phyloP scores from a whole-genome alignment of 2,888 invertebrate species.

The Cataglyphis altisquamis region DNA sequence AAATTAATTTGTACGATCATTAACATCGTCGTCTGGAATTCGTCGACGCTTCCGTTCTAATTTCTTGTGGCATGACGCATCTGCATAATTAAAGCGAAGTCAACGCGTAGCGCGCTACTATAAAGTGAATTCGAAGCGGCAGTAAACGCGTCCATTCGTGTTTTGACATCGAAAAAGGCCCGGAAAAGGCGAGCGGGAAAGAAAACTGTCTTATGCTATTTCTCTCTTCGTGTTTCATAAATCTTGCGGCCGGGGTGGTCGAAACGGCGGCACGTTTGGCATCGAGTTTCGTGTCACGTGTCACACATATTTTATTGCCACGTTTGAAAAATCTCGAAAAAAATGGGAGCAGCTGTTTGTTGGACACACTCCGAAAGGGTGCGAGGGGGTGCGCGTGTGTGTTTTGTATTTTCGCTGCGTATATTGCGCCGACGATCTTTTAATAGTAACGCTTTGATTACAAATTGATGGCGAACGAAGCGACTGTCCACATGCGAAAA shows the following conservation, averaged over 20 bases:
- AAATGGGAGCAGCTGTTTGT: conserved; percentile 73
- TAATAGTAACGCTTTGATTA: conserved; percentile 61
- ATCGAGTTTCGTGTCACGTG: conserved; percentile 80
- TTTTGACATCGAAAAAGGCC: conserved; percentile 47
- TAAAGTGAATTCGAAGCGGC: conserved; percentile 11
- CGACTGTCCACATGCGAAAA: conserved; percentile 54
- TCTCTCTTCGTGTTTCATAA: conserved; percentile 75
- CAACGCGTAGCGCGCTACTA: neutral
- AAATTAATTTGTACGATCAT: conserved; percentile 76
- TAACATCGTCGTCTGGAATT: conserved; percentile 7
- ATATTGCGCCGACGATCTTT: conserved; percentile 55
- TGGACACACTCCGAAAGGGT: conserved; percentile 64
- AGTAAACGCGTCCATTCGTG: conserved; percentile 27
- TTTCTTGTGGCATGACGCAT: neutral
- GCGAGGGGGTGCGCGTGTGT: neutral
- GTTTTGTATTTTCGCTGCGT: conserved; percentile 51
- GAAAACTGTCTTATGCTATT: conserved; percentile 67
- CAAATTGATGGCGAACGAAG: conserved; percentile 56
- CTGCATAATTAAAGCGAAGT: neutral
- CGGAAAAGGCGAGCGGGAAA: conserved; percentile 50
- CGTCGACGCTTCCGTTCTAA: neutral
- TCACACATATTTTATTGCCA: conserved; percentile 76
- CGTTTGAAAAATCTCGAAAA: conserved; percentile 64
- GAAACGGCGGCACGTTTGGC: conserved; percentile 68
- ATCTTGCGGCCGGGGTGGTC: conserved; percentile 73